Evolutionary conservation across 2,113 vertebrate species (phyloP).

Genomic region (Platichthys flesus): DNA sequence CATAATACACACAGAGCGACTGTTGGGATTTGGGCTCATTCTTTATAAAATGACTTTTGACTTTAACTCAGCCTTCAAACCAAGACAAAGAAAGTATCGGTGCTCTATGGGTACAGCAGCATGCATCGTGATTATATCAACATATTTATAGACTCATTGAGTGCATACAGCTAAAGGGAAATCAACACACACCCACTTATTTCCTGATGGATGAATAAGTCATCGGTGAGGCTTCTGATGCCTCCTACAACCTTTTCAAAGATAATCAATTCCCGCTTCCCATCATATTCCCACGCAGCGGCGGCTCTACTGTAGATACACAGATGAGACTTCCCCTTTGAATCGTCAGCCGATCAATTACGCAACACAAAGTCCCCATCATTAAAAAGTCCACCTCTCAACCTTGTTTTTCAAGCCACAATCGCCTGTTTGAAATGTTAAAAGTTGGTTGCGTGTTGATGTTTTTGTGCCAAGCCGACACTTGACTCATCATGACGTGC

Average conservation of each 20-base stretch:
- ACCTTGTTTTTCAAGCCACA: constrained; percentile 43
- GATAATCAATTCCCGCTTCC: constrained; percentile 57
- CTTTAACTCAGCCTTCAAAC: constrained; percentile 14
- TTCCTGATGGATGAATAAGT: constrained; percentile 29
- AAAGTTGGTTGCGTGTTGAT: constrained; percentile 10
- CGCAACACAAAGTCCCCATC: constrained; percentile 48
- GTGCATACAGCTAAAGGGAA: not conserved
- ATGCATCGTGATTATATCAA: constrained; percentile 12
- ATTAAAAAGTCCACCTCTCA: constrained; percentile 56
- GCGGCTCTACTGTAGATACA: constrained; percentile 35
- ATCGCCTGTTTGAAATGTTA: constrained; percentile 53
- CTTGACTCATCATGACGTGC: constrained; percentile 59
- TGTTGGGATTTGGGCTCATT: constrained; percentile 42
- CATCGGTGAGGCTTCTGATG: constrained; percentile 27
- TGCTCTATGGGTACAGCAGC: constrained; percentile 7
- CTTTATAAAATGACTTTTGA: constrained; percentile 45
- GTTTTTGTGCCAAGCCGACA: constrained; percentile 44
- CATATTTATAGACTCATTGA: constrained; percentile 21
- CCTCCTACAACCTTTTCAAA: constrained; percentile 52
- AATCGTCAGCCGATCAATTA: constrained; percentile 54
- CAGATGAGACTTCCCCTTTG: constrained; percentile 38
- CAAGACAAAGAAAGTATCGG: not conserved
- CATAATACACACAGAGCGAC: constrained; percentile 28
- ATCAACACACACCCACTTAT: constrained; percentile 7
- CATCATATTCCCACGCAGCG: constrained; percentile 37